A percentile compares a stretch with the other conserved stretches of the same genome.
These are phyloP conservation scores for Drosophila sechellia DNA, from an alignment of 1,140 invertebrate species.

Conservation along the genomic window DNA sequence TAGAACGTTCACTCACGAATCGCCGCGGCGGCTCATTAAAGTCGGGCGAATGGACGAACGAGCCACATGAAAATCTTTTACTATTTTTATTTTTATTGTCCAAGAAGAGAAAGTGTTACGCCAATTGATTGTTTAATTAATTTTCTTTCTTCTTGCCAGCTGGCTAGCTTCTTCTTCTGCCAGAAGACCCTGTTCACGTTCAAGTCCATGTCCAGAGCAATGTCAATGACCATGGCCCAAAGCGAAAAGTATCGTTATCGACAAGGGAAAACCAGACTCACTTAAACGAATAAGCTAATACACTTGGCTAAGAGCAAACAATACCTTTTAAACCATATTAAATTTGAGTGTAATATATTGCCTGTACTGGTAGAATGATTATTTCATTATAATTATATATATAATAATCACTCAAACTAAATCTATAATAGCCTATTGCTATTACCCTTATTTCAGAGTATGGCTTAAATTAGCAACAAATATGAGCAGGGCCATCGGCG, in stretches of 20 bases:
- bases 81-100: constrained; percentile 73
- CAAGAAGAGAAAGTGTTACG: constrained; percentile 83
- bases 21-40: constrained; percentile 42
- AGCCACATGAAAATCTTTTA: constrained; percentile 55
- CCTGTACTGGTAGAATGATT: too few species aligned
- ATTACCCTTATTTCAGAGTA: neutral
- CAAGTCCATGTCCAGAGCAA: constrained; percentile 45
- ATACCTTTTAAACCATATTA: too few species aligned
- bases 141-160: constrained; percentile 62
- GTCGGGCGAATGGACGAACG: constrained; percentile 15
- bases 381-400: too few species aligned
- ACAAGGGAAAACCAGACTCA: constrained; percentile 2
- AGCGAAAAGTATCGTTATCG: constrained; percentile 5
- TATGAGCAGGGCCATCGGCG: constrained; percentile 34
- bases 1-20: constrained; percentile 75
- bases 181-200: constrained; percentile 12
- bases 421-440: neutral
- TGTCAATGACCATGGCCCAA: constrained; percentile 54
- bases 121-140: constrained; percentile 82
- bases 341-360: too few species aligned
- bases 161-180: constrained; percentile 30
- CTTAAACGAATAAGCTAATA: constrained; percentile 14
- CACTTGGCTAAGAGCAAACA: constrained; percentile 1
- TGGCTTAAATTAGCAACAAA: constrained; percentile 53
- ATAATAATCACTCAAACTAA: neutral